A percentile compares a stretch with the other conserved stretches of the same genome.
Evolutionary conservation across 2,113 vertebrate genomes (phyloP).

Genomic region (Gymnogyps californianus): DNA sequence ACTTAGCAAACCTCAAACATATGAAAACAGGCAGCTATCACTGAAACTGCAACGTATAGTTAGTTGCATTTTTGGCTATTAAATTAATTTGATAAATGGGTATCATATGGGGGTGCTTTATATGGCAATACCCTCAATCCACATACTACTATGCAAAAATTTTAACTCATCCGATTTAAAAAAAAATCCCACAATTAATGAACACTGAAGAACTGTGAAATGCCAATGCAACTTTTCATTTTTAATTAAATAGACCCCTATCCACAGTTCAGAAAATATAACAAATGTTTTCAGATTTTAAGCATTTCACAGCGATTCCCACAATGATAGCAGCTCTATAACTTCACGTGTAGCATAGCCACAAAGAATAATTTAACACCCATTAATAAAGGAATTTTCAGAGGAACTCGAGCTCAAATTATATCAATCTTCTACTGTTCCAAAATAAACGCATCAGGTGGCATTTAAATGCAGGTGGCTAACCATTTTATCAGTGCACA

Average conservation of each 20-base stretch:
- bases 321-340: not conserved
- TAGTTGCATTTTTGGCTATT: not conserved
- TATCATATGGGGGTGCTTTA: not conserved
- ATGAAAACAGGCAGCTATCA: not conserved
- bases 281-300: not conserved
- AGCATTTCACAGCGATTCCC: not conserved
- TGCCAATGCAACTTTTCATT: not conserved
- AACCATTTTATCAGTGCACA: conserved; percentile 75
- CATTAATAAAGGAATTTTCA: conserved; percentile 65
- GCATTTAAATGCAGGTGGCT: conserved; percentile 77
- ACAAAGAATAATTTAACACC: conserved; percentile 65
- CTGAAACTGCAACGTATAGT: accelerated
- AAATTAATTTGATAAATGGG: not conserved
- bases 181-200: not conserved
- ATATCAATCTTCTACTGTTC: conserved; percentile 72
- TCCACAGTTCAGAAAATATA: not conserved
- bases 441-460: conserved; percentile 80
- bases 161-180: not conserved
- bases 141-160: not conserved
- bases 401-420: conserved; percentile 69
- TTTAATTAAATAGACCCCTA: not conserved
- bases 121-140: not conserved
- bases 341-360: not conserved
- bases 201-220: not conserved
- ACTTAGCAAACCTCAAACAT: not conserved